Evolutionary conservation across 2,888 invertebrate species (phyloP).

Genomic region (Agonopterix arenella): DNA sequence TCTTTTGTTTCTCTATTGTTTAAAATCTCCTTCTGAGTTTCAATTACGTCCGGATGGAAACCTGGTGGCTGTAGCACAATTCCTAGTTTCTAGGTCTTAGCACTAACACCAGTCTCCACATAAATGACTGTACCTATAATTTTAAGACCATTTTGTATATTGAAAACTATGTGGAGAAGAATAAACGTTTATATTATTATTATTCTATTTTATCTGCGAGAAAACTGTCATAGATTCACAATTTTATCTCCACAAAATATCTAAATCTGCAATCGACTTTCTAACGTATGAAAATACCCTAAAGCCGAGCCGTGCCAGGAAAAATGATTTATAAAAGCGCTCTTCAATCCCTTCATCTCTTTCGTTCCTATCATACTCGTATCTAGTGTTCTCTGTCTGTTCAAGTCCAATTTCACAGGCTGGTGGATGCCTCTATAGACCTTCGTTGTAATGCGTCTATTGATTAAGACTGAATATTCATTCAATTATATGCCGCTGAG

Average conservation of each 20-base stretch:
- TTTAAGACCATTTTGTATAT: too few relatives aligned
- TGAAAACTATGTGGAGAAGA: too few relatives aligned
- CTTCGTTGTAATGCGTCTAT: slow-evolving; percentile 63
- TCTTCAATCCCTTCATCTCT: slow-evolving; percentile 32
- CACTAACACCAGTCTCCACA: too few relatives aligned
- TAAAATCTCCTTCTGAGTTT: too few relatives aligned
- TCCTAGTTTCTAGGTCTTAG: too few relatives aligned
- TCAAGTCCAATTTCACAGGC: slow-evolving; percentile 73
- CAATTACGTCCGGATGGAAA: too few relatives aligned
- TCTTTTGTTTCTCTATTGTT: too few relatives aligned
- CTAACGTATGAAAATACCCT: slow-evolving; percentile 34
- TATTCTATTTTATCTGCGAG: too few relatives aligned
- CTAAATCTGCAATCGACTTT: too few relatives aligned
- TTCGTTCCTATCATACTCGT: slow-evolving; percentile 19
- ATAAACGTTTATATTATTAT: too few relatives aligned
- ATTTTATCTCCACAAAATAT: not conserved
- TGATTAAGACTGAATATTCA: slow-evolving; percentile 76
- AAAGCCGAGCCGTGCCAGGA: slow-evolving; percentile 56
- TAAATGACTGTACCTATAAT: too few relatives aligned
- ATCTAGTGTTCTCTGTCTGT: slow-evolving; percentile 40
- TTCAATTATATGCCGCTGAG: slow-evolving; percentile 65
- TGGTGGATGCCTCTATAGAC: slow-evolving; percentile 60
- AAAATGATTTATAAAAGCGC: slow-evolving; percentile 72
- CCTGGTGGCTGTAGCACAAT: too few relatives aligned
- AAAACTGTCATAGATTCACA: not conserved